A percentile compares a stretch with the other conserved stretches of the same genome.
These are phyloP conservation scores for Actenoides hombroni DNA, from an alignment of 2,113 vertebrate species.

Conservation along the genomic window DNA sequence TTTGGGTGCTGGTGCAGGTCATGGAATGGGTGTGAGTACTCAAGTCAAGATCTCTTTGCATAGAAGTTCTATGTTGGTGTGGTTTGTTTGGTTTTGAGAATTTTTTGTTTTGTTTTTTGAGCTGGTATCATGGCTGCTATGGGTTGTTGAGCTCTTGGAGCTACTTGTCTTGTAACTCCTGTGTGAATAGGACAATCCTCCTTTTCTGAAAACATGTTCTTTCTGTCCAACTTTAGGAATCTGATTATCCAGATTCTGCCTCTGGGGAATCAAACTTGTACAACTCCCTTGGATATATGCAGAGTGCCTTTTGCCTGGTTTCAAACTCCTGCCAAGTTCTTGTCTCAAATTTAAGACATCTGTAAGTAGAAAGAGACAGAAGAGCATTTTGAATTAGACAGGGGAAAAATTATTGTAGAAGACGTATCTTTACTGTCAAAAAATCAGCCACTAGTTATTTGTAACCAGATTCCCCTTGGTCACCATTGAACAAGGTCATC, in stretches of 20 bases:
- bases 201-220: not conserved
- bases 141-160: not conserved
- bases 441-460: not conserved
- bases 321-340: slow-evolving; percentile 20
- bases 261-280: not conserved
- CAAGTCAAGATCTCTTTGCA: not conserved
- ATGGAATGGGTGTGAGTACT: not conserved
- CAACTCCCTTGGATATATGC: not conserved
- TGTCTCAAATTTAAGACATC: slow-evolving; percentile 20
- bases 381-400: not conserved
- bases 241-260: not conserved
- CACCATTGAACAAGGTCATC: not conserved
- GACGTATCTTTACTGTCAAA: slow-evolving; percentile 3
- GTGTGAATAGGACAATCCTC: not conserved
- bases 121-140: not conserved
- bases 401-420: not conserved
- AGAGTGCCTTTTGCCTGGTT: not conserved
- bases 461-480: not conserved
- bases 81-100: not conserved
- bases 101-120: not conserved
- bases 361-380: not conserved
- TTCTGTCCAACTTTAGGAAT: not conserved
- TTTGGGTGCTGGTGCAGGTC: not conserved
- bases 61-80: not conserved
- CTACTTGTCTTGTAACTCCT: not conserved